A percentile compares a stretch with the other conserved stretches of the same genome.
Evolutionary conservation across 2,888 invertebrate species (phyloP).

Genomic region (Hecatera dysodea): DNA sequence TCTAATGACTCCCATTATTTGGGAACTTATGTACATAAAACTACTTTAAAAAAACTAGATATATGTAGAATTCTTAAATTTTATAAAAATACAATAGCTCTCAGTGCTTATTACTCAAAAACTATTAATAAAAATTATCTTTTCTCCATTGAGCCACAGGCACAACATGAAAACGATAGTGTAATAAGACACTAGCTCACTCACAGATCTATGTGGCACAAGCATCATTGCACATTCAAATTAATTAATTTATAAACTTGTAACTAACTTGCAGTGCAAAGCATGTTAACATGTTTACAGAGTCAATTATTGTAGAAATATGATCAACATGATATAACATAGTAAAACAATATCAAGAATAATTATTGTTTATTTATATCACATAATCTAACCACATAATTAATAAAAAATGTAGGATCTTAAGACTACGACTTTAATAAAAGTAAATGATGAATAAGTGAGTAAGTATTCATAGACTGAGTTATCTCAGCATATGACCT

Average conservation of each 20-base stretch:
- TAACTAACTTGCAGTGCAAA: slow-evolving; percentile 39
- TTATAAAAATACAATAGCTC: not conserved
- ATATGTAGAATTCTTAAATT: not conserved
- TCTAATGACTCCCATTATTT: not conserved
- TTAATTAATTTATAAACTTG: slow-evolving; percentile 45
- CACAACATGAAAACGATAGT: not conserved
- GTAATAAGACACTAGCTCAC: not conserved
- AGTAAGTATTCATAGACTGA: slow-evolving; percentile 80
- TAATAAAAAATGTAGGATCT: slow-evolving; percentile 19
- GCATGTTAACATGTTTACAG: slow-evolving; percentile 40
- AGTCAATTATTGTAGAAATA: slow-evolving; percentile 9
- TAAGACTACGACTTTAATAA: slow-evolving; percentile 44
- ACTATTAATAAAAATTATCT: not conserved
- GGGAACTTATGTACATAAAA: not conserved
- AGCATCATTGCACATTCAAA: slow-evolving; percentile 33
- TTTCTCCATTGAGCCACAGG: not conserved
- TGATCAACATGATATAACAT: slow-evolving; percentile 12
- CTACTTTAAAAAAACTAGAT: not conserved
- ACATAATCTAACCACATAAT: not conserved
- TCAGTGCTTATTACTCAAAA: not conserved
- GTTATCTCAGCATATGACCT: slow-evolving; percentile 88
- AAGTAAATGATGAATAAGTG: slow-evolving; percentile 71
- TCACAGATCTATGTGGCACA: not conserved
- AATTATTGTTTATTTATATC: slow-evolving; percentile 7
- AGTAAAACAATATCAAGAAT: slow-evolving; percentile 8